Evolutionary conservation across 2,113 vertebrate genomes (phyloP).

Genomic region (Nothoprocta pentlandii): DNA sequence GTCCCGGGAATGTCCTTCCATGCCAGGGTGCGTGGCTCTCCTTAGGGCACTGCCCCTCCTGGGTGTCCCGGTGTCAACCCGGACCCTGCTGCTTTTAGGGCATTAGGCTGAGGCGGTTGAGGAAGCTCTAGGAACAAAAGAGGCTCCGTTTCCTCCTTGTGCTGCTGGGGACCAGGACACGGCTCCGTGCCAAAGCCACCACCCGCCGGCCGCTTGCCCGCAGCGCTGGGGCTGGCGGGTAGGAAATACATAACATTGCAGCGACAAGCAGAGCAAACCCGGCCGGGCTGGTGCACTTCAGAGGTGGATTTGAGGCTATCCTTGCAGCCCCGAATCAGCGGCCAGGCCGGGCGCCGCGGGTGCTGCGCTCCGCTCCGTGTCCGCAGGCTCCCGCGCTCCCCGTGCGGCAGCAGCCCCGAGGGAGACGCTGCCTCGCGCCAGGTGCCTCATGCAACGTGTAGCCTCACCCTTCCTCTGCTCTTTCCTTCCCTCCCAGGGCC

Average conservation of each 20-base stretch:
- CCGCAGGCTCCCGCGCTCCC: too few relatives aligned
- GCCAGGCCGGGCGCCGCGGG: background rate
- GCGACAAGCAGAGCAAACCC: slow-evolving; percentile 46
- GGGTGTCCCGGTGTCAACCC: rapidly evolving
- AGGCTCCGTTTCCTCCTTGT: background rate
- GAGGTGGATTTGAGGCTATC: background rate
- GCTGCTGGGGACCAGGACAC: too few relatives aligned
- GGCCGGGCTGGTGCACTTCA: background rate
- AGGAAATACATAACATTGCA: slow-evolving; percentile 26
- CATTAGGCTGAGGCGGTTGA: too few relatives aligned
- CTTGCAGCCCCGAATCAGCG: background rate
- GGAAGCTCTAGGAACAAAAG: too few relatives aligned
- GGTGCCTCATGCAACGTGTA: background rate
- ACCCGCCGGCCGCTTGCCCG: rapidly evolving
- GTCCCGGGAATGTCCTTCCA: too few relatives aligned
- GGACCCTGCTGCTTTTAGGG: background rate
- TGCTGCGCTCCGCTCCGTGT: background rate
- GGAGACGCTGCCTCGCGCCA: rapidly evolving
- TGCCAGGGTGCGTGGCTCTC: too few relatives aligned
- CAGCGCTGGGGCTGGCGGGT: background rate
- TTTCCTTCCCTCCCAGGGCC: background rate
- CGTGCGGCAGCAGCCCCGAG: rapidly evolving
- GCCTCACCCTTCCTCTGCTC: background rate
- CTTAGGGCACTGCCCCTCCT: background rate
- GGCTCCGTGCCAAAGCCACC: slow-evolving; percentile 19